Base-by-base conservation (phyloP, 2,113 vertebrate genomes). In the Hippotragus niger region DNA sequence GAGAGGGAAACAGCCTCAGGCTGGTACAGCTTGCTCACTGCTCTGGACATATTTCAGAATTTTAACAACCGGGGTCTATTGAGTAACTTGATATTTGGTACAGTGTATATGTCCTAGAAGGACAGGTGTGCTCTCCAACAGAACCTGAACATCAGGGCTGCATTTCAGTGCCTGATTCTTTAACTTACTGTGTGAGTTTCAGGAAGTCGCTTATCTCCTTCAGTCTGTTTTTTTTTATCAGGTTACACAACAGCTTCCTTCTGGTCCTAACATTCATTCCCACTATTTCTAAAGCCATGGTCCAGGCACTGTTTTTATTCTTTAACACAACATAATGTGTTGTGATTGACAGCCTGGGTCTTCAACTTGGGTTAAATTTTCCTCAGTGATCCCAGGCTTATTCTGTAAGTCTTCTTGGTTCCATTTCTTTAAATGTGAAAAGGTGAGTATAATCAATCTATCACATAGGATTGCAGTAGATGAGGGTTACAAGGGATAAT, bases 71-170 rank as follows among this genome's bases (percentile, higher is more conserved):
- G 5, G 17, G 43, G 2, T 1, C 4, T 14, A 3, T 36, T 40
- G 50, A 82, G 27, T 25, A 16, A 33, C n/a, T 83, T n/a, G 16
- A 9, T 62, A 3, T 57, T 2, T 90, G 14, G 21, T 45, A 9
- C 0, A 1, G 23, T 45, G 15, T 11, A 17, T 9, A 11, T 1
- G 2, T 36, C 12, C 6, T 50, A 58, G 60, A 80, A 40, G 53
- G 81, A 31, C 36, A 55, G 52, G 6, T 16, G 1, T 14, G 33
- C 21, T 2, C 29, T 27, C 17, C 76, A 74, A 29, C 82, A 76
- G 43, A 82, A 36, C 5, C 40, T 50, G 36, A 15, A 58, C 16
- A 12, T 47, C 13, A 15, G 52, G 29, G 43, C 60, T 55, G 84
- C 58, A 53, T 36, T 19, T 87, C 23, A 64, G 62, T 7, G 11